A percentile compares a stretch with the other conserved stretches of the same genome.
Conservation (phyloP, 2,113 vertebrate genomes). For the Lycocorax pyrrhopterus region DNA sequence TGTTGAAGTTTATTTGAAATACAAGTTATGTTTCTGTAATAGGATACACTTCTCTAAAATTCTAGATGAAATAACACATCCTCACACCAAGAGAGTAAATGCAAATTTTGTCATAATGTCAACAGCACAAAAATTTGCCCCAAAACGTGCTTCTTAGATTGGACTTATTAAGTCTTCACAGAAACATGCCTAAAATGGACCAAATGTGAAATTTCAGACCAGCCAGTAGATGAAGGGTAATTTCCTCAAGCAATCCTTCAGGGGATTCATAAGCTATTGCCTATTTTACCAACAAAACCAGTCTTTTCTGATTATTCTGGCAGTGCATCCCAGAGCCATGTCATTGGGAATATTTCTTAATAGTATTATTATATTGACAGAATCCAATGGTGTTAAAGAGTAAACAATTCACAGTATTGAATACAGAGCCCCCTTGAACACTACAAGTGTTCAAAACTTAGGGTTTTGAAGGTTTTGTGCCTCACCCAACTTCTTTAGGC, state of each 20-base stretch:
- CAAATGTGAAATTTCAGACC: neutral
- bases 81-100: neutral
- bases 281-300: neutral
- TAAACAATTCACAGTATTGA: neutral
- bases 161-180: neutral
- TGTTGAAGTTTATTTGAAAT: neutral
- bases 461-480: neutral
- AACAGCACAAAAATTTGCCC: neutral
- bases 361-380: neutral
- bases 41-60: neutral
- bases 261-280: neutral
- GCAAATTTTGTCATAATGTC: neutral
- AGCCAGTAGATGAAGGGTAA: neutral
- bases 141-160: neutral
- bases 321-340: neutral
- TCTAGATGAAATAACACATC: neutral
- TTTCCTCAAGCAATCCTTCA: neutral
- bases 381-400: neutral
- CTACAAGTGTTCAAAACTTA: neutral
- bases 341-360: neutral
- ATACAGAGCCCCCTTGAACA: neutral
- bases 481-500: neutral
- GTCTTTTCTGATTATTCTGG: neutral
- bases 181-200: neutral
- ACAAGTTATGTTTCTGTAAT: neutral